Base-by-base conservation (phyloP, 1,140 invertebrate species). In the Drosophila kepulauana region DNA sequence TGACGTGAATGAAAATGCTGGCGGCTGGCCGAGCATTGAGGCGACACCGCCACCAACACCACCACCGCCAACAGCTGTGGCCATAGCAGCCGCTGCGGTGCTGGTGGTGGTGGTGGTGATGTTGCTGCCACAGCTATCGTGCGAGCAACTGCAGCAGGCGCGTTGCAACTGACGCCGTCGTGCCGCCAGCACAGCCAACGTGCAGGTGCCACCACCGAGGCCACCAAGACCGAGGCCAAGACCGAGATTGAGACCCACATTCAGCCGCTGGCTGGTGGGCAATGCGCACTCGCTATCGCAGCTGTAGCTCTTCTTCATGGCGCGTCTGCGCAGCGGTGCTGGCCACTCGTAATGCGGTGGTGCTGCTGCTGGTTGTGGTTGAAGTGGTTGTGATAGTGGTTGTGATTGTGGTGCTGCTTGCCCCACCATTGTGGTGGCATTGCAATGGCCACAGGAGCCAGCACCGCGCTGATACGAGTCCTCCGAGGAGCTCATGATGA, bases 401-500 rank as follows among this genome's bases (percentile, higher is more conserved):
- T 25, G 20, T 25, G 3, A 25, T 25, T 45, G 25, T 28, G 11
- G 56, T 25, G 59, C 63, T 16, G 15, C 65, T 25, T 11, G 4
- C 3, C 33, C 38, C n/a, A 52, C 67, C 20, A 25, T 0, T 4
- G 20, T 3, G 61, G 48, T 54, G 30, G 78, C 57, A 54, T 68
- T 78, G 64, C 82, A 89, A 64, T 78, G 80, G 63, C 13, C 57
- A 41, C 72, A 75, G 72, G 58, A 46, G 51, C 66, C 66, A 69
- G 85, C 72, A 13, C 78, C 3, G 3, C n/a, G 87, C 65, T 65
- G 78, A 79, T 90, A 87, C 46, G 84, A 92, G 57, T 92, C 92
- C 76, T 92, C 91, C 73, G 92, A 92, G 54, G 91, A 92, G 79
- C 92, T 92, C 92, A 91, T 92, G 75, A 92, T 90, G 56, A 92